A percentile compares a stretch with the other conserved stretches of the same genome.
These are phyloP conservation scores for Fissipunctia ypsillon DNA, from an alignment of 2,888 invertebrate genomes.

Conservation along the genomic window DNA sequence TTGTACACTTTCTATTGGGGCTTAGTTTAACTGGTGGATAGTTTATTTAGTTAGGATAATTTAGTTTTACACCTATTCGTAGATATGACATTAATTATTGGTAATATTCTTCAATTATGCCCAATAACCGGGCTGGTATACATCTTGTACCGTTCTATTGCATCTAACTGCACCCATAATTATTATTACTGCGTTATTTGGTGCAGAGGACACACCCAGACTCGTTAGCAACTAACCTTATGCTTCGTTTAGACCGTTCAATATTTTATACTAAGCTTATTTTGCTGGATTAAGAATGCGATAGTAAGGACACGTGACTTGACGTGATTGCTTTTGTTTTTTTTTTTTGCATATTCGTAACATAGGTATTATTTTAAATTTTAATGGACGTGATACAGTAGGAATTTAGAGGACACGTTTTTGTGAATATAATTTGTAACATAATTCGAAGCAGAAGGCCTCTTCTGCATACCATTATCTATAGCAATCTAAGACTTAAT, in stretches of 20 bases:
- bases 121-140: constrained; percentile 64
- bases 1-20: constrained; percentile 53
- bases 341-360: constrained; percentile 42
- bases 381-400: constrained; percentile 31
- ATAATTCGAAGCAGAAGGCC: constrained; percentile 42
- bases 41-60: constrained; percentile 40
- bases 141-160: constrained; percentile 78
- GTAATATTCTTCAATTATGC: constrained; percentile 73
- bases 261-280: constrained; percentile 58
- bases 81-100: constrained; percentile 64
- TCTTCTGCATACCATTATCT: constrained; percentile 17
- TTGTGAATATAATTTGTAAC: constrained; percentile 30
- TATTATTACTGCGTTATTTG: constrained; percentile 86
- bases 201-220: constrained; percentile 88
- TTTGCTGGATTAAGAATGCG: constrained; percentile 62
- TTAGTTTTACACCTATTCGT: constrained; percentile 43
- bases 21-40: constrained; percentile 22
- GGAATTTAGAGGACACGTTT: constrained; percentile 51
- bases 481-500: constrained; percentile 1
- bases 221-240: constrained; percentile 86
- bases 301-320: constrained; percentile 56
- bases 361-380: constrained; percentile 36
- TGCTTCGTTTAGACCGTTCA: constrained; percentile 80
- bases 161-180: constrained; percentile 87
- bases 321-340: constrained; percentile 51